These are phyloP conservation scores for Drosophila kurseongensis DNA, from an alignment of 1,140 invertebrate genomes.

Conservation along the genomic window DNA sequence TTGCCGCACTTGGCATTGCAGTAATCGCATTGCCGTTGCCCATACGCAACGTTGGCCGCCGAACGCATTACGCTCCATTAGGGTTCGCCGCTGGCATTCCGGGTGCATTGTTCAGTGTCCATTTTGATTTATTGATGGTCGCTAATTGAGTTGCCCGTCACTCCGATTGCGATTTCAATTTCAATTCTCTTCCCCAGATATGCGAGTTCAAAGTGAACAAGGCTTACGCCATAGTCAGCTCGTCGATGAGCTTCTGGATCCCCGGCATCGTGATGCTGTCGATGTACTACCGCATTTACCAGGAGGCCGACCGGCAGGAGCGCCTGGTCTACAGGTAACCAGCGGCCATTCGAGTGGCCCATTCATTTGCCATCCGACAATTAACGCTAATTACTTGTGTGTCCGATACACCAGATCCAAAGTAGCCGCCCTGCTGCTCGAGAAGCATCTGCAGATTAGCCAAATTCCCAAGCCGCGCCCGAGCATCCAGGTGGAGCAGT, in stretches of 20 bases:
- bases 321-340: slow-evolving; percentile 93
- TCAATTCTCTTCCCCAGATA: slow-evolving; percentile 60
- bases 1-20: slow-evolving; percentile 57
- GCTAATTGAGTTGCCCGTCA: slow-evolving; percentile 34
- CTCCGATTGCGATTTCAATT: neutral
- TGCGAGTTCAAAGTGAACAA: slow-evolving; percentile 96
- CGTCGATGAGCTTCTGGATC: slow-evolving; percentile 97
- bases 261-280: slow-evolving; percentile 98
- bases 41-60: slow-evolving; percentile 57
- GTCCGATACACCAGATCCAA: slow-evolving; percentile 88
- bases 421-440: slow-evolving; percentile 92
- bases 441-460: slow-evolving; percentile 95
- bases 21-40: slow-evolving; percentile 65
- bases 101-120: neutral
- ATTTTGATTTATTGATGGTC: slow-evolving; percentile 35
- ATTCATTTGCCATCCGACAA: slow-evolving; percentile 31
- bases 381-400: slow-evolving; percentile 65
- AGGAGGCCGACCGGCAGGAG: slow-evolving; percentile 96
- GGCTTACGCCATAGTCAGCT: slow-evolving; percentile 95
- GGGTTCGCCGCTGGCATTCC: slow-evolving; percentile 9
- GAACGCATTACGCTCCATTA: slow-evolving; percentile 32
- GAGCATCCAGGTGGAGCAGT: slow-evolving; percentile 87
- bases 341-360: slow-evolving; percentile 57
- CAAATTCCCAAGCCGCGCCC: slow-evolving; percentile 90
- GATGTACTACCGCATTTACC: slow-evolving; percentile 97